Conservation (phyloP, 2,888 invertebrate species). For the Coenonympha glycerion region DNA sequence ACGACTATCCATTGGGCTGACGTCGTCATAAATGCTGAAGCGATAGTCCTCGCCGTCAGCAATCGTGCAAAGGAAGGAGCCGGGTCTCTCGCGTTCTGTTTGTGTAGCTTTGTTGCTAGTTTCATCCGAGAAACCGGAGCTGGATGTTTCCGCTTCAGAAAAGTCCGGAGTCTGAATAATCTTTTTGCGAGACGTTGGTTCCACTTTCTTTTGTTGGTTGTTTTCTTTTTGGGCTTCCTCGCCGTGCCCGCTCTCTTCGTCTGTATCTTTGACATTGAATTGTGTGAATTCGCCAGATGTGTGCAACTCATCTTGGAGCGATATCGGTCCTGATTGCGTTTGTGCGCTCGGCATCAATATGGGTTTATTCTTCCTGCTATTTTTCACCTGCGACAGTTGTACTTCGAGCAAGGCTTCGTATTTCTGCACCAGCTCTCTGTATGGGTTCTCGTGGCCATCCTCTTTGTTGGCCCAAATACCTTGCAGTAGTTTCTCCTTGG, state of each 20-base stretch:
- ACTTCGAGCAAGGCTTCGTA: conserved; percentile 88
- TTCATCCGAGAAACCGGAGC: conserved; percentile 89
- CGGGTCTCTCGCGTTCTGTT: conserved; percentile 84
- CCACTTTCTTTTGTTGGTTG: conserved; percentile 63
- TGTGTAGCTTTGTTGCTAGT: conserved; percentile 89
- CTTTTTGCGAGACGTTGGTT: conserved; percentile 65
- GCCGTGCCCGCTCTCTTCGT: conserved; percentile 79
- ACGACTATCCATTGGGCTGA: conserved; percentile 84
- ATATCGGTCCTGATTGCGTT: conserved; percentile 63
- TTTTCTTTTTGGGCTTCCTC: conserved; percentile 70
- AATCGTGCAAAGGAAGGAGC: conserved; percentile 89
- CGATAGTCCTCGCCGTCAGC: conserved; percentile 90
- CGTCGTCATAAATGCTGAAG: conserved; percentile 89
- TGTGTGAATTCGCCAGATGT: conserved; percentile 83
- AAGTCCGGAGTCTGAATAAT: conserved; percentile 87
- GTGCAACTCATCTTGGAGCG: conserved; percentile 84
- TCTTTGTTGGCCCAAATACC: conserved; percentile 73
- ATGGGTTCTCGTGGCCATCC: conserved; percentile 79
- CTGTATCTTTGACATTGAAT: conserved; percentile 78
- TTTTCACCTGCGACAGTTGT: conserved; percentile 79
- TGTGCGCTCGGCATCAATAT: conserved; percentile 41
- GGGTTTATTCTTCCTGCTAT: conserved; percentile 61
- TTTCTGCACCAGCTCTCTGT: conserved; percentile 87
- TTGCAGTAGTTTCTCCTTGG: conserved; percentile 70
- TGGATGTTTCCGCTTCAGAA: conserved; percentile 89